Base-by-base conservation (phyloP, 2,888 invertebrate genomes). In the Tribolium freemani region DNA sequence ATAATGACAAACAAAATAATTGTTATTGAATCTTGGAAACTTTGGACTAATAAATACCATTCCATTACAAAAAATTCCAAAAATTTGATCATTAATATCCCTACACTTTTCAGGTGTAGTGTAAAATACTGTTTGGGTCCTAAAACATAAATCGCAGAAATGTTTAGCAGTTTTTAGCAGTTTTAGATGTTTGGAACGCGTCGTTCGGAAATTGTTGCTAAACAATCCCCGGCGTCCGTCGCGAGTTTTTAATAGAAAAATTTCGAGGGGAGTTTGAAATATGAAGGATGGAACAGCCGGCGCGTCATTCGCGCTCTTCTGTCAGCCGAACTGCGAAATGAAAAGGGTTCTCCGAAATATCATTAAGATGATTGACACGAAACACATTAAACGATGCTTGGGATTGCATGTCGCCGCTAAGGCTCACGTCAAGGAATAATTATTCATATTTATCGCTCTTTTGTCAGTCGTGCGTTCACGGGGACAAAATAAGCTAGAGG, bases 321-420 rank as follows among this genome's bases (percentile, higher is more conserved):
- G 79, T 80, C 81, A 79, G 82, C 80, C 81, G 78, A 80, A 80
- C 83, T 79, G 81, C 79, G 76, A 80, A 82, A 81, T 80, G 82
- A 81, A 82, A 83, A 83, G 82, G 83, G 83, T 83, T 83, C 81
- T 78, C 73, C 80, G 82, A 84, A 85, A 83, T 84, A 85, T 85
- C 86, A 85, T 86, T 85, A 85, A 81, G 84, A 84, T 86, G 85
- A 86, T 84, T 86, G 85, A 85, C 86, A 84, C 76, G 83, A 81
- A 84, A 84, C 85, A 84, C 84, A 85, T 85, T 85, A 85, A 85
- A 84, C 84, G 84, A 84, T 85, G 83, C 84, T 83, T 83, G 82
- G 82, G 82, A 84, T 84, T 84, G 83, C 83, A 82, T 84, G 84
- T 83, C 81, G 78, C 83, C 79, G 82, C 79, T 77, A 75, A 81